Base-by-base conservation (phyloP, 2,113 vertebrate genomes). In the Ramphastos sulfuratus region DNA sequence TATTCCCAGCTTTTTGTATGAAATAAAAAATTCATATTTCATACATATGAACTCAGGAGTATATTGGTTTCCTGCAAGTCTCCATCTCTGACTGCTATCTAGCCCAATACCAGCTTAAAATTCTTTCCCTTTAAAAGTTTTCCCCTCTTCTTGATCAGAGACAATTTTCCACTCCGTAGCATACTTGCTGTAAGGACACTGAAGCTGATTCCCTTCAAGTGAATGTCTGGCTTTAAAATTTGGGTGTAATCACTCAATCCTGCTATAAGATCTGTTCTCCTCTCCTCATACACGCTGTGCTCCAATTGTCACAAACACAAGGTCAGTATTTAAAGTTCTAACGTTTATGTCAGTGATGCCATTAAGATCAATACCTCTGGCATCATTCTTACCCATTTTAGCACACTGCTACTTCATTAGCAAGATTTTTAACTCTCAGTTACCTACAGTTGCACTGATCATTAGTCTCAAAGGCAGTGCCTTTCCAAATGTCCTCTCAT, bases 291-390 rank as follows among this genome's bases (percentile, higher is more conserved):
- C 4, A 21, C 8, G 12, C 23, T n/a, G n/a, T 10, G 24, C 23
- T 84, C 39, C 33, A 70, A 3, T 1, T 82, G 12, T 37, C 44
- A 58, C 18, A 39, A 18, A 25, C 18, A 21, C 18, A 75, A 12
- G 11, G 13, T 0, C 27, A 7, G 5, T 25, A n/a, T 39, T 61
- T 54, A 30, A 77, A 88, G 28, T 28, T 63, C 80, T 31, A 60
- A 15, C 4, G 8, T 10, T 28, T 24, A 42, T 6, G 1, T 19
- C 37, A 71, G 10, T 6, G 16, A 58, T 0, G 71, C 5, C 18
- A 69, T 74, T 60, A 64, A 74, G 30, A 42, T 39, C 15, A 35
- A 55, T 19, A 42, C 30, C 27, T 72, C 44, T 48, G 19, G 12
- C 13, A 92, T 69, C 1, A 2, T 61, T 77, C 18, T 75, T 65